Conservation (phyloP, 2,888 invertebrate species). For the Cryptus armator region DNA sequence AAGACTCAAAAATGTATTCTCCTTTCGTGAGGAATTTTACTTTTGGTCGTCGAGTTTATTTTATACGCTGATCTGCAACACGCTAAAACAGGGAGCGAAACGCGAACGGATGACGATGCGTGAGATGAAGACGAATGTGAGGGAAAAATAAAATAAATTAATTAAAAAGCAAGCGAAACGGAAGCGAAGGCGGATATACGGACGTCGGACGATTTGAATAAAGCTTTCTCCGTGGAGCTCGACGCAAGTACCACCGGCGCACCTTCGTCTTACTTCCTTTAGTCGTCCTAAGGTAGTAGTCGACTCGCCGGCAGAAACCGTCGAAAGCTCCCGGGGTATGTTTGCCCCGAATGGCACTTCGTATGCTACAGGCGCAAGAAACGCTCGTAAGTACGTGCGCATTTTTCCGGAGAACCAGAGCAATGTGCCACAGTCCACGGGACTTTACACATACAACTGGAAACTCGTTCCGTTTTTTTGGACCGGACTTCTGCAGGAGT, state of each 20-base stretch:
- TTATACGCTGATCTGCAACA: conserved; percentile 10
- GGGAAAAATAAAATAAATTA: conserved; percentile 60
- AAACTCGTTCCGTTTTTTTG: conserved; percentile 8
- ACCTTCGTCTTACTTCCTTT: conserved; percentile 52
- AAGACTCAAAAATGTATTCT: conserved; percentile 18
- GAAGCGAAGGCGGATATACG: conserved; percentile 42
- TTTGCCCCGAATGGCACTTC: conserved; percentile 79
- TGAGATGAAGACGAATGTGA: conserved; percentile 12
- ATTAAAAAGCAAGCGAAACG: conserved; percentile 48
- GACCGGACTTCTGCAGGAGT: background rate
- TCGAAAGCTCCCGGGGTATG: conserved; percentile 77
- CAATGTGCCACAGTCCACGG: conserved; percentile 22
- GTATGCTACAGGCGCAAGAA: conserved; percentile 77
- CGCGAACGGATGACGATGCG: conserved; percentile 25
- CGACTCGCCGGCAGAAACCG: conserved; percentile 51
- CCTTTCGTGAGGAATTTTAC: background rate
- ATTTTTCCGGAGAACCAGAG: conserved; percentile 59
- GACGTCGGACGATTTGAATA: conserved; percentile 77
- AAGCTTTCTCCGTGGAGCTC: conserved; percentile 69
- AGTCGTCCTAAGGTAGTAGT: conserved; percentile 41
- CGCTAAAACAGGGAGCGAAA: conserved; percentile 42
- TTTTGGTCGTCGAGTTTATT: conserved; percentile 18
- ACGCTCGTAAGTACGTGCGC: conserved; percentile 76
- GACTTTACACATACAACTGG: conserved; percentile 5
- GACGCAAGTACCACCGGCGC: conserved; percentile 65